Percentiles rank a stretch among this genome's conserved stretches.
Evolutionary conservation across 2,888 invertebrate species (phyloP).

Genomic region (Shargacucullia verbasci): DNA sequence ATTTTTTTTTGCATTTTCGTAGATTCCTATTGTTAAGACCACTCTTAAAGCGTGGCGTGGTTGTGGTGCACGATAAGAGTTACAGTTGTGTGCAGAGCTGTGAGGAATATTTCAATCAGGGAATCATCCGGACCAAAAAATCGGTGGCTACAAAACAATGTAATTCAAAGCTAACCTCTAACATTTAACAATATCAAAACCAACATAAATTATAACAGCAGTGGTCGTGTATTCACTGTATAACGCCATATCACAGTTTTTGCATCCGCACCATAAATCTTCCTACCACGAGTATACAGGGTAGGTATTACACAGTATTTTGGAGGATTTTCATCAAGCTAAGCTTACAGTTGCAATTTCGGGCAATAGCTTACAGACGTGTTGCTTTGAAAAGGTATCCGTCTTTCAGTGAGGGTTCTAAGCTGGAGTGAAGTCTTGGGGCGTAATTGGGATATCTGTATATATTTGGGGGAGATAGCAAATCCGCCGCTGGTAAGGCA

Average conservation of each 20-base stretch:
- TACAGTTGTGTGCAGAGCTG: no score
- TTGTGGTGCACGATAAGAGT: no score
- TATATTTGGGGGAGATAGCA: slow-evolving; percentile 49
- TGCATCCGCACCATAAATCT: slow-evolving; percentile 45
- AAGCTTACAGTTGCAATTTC: slow-evolving; percentile 22
- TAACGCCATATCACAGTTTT: slow-evolving; percentile 49
- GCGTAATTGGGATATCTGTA: slow-evolving; percentile 54
- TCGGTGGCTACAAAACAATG: slow-evolving; percentile 6
- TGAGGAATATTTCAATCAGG: no score
- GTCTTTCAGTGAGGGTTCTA: slow-evolving; percentile 33
- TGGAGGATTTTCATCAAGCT: slow-evolving; percentile 15
- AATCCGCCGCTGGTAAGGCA: slow-evolving; percentile 49
- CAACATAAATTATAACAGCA: slow-evolving; percentile 37
- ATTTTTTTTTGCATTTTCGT: no score
- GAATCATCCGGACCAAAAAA: no score
- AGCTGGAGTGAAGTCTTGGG: slow-evolving; percentile 32
- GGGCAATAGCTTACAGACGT: slow-evolving; percentile 21
- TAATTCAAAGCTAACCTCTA: slow-evolving; percentile 12
- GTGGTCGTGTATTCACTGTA: slow-evolving; percentile 16
- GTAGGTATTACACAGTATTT: slow-evolving; percentile 16
- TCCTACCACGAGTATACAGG: background rate
- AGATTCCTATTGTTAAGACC: no score
- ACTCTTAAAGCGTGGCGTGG: no score
- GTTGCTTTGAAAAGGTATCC: slow-evolving; percentile 47
- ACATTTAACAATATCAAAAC: slow-evolving; percentile 26